These are phyloP conservation scores for Colistium nudipinnis DNA, from an alignment of 2,113 vertebrate genomes.

Conservation along the genomic window DNA sequence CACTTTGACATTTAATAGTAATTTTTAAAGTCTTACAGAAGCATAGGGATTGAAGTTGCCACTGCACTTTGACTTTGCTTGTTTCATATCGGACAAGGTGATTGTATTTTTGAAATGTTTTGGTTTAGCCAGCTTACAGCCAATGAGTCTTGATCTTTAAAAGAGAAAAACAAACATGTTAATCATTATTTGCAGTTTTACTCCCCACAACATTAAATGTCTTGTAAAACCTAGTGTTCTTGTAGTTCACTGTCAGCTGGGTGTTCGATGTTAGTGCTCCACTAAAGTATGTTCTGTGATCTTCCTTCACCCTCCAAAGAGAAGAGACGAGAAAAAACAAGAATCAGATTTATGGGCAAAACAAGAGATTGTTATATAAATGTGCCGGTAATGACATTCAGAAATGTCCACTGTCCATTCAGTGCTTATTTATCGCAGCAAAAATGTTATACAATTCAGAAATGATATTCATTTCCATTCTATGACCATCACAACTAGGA, in stretches of 20 bases:
- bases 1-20: constrained; percentile 53
- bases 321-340: constrained; percentile 28
- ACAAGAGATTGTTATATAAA: constrained; percentile 39
- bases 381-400: constrained; percentile 65
- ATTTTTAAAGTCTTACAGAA: constrained; percentile 57
- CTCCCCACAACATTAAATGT: constrained; percentile 50
- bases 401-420: constrained; percentile 35
- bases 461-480: constrained; percentile 71
- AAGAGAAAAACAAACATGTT: constrained; percentile 12
- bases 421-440: constrained; percentile 18
- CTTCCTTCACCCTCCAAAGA: constrained; percentile 41
- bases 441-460: constrained; percentile 50
- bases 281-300: not conserved
- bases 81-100: constrained; percentile 65
- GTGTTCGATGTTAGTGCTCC: constrained; percentile 36
- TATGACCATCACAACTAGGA: constrained; percentile 54
- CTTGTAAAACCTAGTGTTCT: constrained; percentile 23
- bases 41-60: constrained; percentile 35
- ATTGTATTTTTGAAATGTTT: constrained; percentile 67
- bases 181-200: constrained; percentile 18
- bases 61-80: constrained; percentile 58
- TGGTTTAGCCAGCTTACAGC: constrained; percentile 35
- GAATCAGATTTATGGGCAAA: constrained; percentile 14
- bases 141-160: constrained; percentile 23
- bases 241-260: constrained; percentile 22